phyloP scores from a whole-genome alignment of 1,140 invertebrate species.

The Meloidogyne hapla region DNA sequence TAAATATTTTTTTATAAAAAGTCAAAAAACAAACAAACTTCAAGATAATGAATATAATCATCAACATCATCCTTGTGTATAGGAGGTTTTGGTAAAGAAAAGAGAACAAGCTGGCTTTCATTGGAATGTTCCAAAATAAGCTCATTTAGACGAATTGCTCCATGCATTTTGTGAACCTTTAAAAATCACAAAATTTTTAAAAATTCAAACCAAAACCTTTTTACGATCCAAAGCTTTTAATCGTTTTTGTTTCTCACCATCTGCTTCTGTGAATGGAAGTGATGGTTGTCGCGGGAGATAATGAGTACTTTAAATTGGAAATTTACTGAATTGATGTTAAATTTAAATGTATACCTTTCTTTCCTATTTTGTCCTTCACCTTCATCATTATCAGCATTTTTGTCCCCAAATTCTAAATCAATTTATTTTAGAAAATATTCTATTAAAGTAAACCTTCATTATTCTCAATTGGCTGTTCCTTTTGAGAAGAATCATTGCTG shows the following conservation, averaged over 20 bases:
- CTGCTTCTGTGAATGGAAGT: neutral
- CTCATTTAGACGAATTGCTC: slow-evolving; percentile 95
- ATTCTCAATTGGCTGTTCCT: neutral
- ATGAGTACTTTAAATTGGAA: neutral
- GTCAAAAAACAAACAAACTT: slow-evolving; percentile 17
- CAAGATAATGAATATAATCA: slow-evolving; percentile 56
- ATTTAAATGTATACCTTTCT: neutral
- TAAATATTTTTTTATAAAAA: slow-evolving; percentile 76
- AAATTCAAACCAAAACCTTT: too few relatives aligned
- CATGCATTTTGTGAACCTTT: slow-evolving; percentile 83
- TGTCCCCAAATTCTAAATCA: neutral
- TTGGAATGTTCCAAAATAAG: slow-evolving; percentile 93
- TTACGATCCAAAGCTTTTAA: slow-evolving; percentile 50
- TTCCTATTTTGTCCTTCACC: slow-evolving; percentile 4
- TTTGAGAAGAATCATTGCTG: neutral
- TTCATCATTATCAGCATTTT: neutral
- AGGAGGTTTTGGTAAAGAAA: slow-evolving; percentile 96
- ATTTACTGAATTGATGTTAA: neutral
- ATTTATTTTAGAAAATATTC: neutral
- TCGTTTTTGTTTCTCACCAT: slow-evolving; percentile 47
- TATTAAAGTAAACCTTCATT: neutral
- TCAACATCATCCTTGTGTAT: slow-evolving; percentile 65
- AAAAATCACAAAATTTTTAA: too few relatives aligned
- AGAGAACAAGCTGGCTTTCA: slow-evolving; percentile 91
- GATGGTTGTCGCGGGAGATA: neutral